Evolutionary conservation across 2,797 vertebrate genomes (phyloP), one percentile per base, ranked within the genome.

Genomic region (Tokudaia muenninki): DNA sequence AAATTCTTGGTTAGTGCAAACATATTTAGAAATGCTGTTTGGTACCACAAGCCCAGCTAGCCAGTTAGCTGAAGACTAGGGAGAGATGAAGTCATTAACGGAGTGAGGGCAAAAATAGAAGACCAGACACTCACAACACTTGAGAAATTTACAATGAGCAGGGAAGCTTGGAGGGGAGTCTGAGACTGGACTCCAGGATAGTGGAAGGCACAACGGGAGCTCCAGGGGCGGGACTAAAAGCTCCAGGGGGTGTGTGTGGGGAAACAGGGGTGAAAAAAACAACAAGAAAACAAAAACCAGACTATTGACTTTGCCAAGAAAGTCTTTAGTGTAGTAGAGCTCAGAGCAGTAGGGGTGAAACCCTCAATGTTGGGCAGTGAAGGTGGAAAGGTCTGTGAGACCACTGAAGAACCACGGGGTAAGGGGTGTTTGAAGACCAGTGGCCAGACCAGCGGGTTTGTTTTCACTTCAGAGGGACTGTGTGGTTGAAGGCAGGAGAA

Each of bases 251-350:
- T 41, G 41, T 41, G 41, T 41, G 41, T 41, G 41, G 41, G 41
- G 41, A 41, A 41, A 41, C 41, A n/a, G n/a, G 77, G 77, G 50
- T 41, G 90, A 87, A 90, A 59, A 75, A 93, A 65, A 31, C 34
- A 70, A n/a, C 17, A 34, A 34, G 31, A 37, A 72, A 9, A 7
- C 67, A 17, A 70, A 78, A 34, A 26, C 41, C 65, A 94, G 84
- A 44, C 63, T 84, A 1, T 93, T 80, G 90, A 90, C 63, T 95
- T 94, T 93, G 81, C 67, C 90, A 75, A 94, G 94, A 88, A 97
- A 96, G 84, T 94, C 52, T 24, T 88, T 94, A 79, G n/a, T 95
- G 81, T 82, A 92, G 24, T 90, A 91, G 94, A 92, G 93, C 78
- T 96, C 52, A 88, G 94, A 97, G 72, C 44, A 19, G 78, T 55